phyloP scores from a whole-genome alignment of 2,113 vertebrate species.

The Panthera leo region DNA sequence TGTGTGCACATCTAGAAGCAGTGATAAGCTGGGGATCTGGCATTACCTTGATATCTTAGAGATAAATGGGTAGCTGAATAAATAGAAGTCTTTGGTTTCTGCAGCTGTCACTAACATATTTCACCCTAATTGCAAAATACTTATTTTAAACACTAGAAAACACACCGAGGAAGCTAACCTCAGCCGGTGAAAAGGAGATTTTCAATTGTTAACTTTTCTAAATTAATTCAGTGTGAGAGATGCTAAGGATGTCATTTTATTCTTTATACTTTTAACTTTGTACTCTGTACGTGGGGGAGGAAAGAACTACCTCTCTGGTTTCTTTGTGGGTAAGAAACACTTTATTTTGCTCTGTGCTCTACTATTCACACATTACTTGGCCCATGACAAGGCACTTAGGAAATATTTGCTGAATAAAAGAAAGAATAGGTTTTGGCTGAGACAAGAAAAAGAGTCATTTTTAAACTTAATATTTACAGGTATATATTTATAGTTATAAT shows the following conservation, averaged over 20 bases:
- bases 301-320: neutral
- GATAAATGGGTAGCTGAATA: conserved; percentile 55
- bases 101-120: conserved; percentile 67
- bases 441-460: neutral
- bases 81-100: conserved; percentile 53
- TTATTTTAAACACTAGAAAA: conserved; percentile 67
- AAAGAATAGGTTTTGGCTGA: neutral
- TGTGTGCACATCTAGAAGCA: conserved; percentile 44
- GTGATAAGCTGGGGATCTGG: conserved; percentile 17
- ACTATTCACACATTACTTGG: neutral
- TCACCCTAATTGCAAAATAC: conserved; percentile 71
- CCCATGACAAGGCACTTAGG: neutral
- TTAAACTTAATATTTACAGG: neutral
- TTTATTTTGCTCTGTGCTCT: neutral
- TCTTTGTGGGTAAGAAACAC: neutral
- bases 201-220: conserved; percentile 46
- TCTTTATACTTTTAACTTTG: conserved; percentile 7
- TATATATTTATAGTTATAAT: neutral
- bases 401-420: neutral
- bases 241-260: neutral
- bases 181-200: conserved; percentile 25
- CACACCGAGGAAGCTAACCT: neutral
- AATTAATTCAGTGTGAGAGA: conserved; percentile 3
- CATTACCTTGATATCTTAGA: conserved; percentile 61
- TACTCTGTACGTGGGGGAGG: neutral